A percentile compares a stretch with the other conserved stretches of the same genome.
Evolutionary conservation across 2,888 invertebrate genomes (phyloP).

Genomic region (Harmothoe impar): DNA sequence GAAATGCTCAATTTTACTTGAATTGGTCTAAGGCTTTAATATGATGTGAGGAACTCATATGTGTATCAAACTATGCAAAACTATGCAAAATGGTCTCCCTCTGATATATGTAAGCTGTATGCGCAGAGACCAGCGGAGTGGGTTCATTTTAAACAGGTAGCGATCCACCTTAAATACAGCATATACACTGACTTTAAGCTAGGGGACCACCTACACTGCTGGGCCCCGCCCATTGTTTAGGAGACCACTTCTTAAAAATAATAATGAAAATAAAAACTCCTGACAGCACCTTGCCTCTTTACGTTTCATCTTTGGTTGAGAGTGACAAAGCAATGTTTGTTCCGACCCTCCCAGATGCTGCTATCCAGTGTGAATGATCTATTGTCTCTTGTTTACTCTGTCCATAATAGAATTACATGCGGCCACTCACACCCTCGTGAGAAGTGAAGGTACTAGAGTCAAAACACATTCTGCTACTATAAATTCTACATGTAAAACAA

Average conservation of each 20-base stretch:
- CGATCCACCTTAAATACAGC: no score
- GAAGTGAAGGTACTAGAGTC: not conserved
- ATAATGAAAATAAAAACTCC: not conserved
- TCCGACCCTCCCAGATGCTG: not conserved
- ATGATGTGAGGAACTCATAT: no score
- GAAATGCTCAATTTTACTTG: no score
- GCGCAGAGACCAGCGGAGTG: no score
- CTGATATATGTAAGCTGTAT: no score
- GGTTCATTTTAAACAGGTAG: no score
- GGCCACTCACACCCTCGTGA: not conserved
- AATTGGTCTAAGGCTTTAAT: no score
- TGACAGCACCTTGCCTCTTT: conserved; percentile 10
- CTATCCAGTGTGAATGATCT: conserved; percentile 13
- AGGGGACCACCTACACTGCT: conserved; percentile 33
- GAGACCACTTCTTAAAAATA: conserved; percentile 30
- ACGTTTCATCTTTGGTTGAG: not conserved
- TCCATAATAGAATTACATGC: conserved; percentile 58
- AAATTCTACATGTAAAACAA: not conserved
- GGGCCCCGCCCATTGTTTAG: conserved; percentile 14
- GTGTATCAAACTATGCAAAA: no score
- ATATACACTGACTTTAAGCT: no score
- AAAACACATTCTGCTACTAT: not conserved
- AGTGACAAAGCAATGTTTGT: not conserved
- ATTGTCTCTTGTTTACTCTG: conserved; percentile 38
- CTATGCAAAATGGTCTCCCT: no score